Evolutionary conservation across 2,113 vertebrate species (phyloP), one percentile per base, ranked within the genome.

Genomic region (Phoxinus phoxinus): DNA sequence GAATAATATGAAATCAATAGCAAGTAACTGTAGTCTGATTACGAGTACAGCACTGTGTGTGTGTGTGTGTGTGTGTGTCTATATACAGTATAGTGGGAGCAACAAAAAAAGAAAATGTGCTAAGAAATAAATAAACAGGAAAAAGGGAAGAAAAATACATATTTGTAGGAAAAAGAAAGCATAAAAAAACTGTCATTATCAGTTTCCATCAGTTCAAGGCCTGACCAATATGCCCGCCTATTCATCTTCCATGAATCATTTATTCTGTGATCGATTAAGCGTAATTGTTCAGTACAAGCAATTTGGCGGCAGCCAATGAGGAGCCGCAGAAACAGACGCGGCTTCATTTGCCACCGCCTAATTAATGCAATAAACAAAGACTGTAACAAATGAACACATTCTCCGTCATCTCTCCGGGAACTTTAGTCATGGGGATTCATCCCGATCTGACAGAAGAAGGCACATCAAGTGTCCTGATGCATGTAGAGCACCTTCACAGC

Each of bases 161-260:
- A n/a, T 96, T 92, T 92, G 90, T 2, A 73, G 89, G 93, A 95
- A 95, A 96, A 96, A 86, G 94, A 96, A 96, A 96, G 95, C 30
- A 4, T 32, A 32, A 30, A 79, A 95, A 90, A 96, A 93, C 91
- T 92, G 91, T 93, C 48, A 93, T 95, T 96, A 97, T 96, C 94
- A 91, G 93, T 90, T 96, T 96, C 96, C 96, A 97, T 97, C 96
- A 97, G 97, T 98, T 97, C 97, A 93, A 97, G 94, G 94, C 92
- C 93, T 94, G 74, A 96, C 95, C 97, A 96, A 97, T 97, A 95
- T 95, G 95, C 91, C 91, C 93, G 92, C 93, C 95, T 95, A 98
- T 99, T 97, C 95, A 97, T 99, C 98, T 97, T 98, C 95, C 96
- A 95, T 96, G 96, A 99, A 97, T 97, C 97, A 98, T 98, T 99